These are phyloP conservation scores for Catostomus latipinnis DNA, from an alignment of 2,797 vertebrate species.

Conservation along the genomic window DNA sequence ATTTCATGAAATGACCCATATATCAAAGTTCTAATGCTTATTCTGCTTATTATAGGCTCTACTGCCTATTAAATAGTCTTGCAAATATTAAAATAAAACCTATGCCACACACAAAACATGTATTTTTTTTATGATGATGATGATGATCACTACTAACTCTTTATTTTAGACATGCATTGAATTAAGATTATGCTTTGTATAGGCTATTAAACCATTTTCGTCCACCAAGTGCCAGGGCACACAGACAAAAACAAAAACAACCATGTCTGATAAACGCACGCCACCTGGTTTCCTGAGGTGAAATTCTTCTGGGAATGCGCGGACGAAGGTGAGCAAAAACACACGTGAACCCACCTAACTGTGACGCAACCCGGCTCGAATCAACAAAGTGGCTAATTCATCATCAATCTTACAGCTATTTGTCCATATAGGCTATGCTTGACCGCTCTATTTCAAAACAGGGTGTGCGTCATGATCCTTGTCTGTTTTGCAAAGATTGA, in stretches of 20 bases:
- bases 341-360: conserved; percentile 54
- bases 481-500: conserved; percentile 17
- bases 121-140: no score
- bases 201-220: not conserved
- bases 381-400: conserved; percentile 1
- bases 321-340: conserved; percentile 44
- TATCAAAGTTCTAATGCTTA: not conserved
- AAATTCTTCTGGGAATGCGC: conserved; percentile 62
- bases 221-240: not conserved
- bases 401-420: not conserved
- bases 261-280: conserved; percentile 71
- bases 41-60: not conserved
- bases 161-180: not conserved
- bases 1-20: no score
- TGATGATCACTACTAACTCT: no score
- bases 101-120: not conserved
- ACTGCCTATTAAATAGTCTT: not conserved
- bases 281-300: conserved; percentile 78
- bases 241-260: not conserved
- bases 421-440: not conserved
- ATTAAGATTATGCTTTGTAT: not conserved
- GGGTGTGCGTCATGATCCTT: conserved; percentile 10
- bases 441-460: conserved; percentile 29
- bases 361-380: not conserved
- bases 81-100: no score